Percentiles rank a stretch among this genome's conserved stretches.
These are phyloP conservation scores for Tipula lateralis DNA, from an alignment of 2,888 invertebrate species.

Conservation along the genomic window DNA sequence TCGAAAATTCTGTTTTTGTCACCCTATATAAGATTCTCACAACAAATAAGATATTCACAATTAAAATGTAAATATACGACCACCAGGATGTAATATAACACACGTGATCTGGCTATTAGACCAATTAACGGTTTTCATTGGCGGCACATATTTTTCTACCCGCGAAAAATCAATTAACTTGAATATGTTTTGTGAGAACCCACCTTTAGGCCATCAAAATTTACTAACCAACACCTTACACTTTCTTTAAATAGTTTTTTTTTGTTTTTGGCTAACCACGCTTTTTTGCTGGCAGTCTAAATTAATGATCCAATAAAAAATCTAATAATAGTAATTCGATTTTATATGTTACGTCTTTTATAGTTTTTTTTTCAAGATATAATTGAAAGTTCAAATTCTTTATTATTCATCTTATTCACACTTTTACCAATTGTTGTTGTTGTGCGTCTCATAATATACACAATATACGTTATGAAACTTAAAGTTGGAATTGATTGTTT, in stretches of 20 bases:
- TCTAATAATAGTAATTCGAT: background rate
- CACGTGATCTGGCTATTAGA: background rate
- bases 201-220: background rate
- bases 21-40: too few relatives aligned
- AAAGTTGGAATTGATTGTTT: background rate
- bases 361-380: background rate
- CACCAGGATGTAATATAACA: background rate
- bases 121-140: background rate
- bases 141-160: background rate
- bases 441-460: background rate
- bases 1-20: too few relatives aligned
- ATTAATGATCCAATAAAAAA: background rate
- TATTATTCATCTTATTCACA: constrained; percentile 15
- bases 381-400: constrained; percentile 24
- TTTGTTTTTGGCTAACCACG: background rate
- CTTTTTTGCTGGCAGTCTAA: background rate
- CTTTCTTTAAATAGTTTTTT: background rate
- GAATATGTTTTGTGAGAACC: background rate
- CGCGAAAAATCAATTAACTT: background rate
- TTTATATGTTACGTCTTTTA: background rate
- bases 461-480: background rate
- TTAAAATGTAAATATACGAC: too few relatives aligned
- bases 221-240: background rate
- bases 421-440: background rate
- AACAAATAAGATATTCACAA: too few relatives aligned